Base-by-base conservation (phyloP, 2,113 vertebrate species). In the Lucifuga dentata region DNA sequence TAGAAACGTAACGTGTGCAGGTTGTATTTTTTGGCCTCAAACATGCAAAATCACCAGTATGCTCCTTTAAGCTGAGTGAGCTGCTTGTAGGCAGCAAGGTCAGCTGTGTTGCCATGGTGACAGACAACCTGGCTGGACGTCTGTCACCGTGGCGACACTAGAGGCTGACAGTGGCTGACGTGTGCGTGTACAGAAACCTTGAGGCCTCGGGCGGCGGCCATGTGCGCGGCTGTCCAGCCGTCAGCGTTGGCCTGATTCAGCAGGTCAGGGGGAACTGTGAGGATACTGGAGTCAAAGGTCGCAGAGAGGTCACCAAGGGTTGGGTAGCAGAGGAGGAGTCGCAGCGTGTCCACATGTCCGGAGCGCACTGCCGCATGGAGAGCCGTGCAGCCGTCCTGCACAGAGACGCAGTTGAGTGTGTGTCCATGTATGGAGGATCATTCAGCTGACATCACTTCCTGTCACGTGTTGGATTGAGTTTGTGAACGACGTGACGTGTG, bases 181-280 rank as follows among this genome's bases (percentile, higher is more conserved):
- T n/a, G n/a, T n/a, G n/a, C n/a, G 26, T 13, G 26, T 5, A 8
- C 10, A 36, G 2, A 49, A 23, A 56, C 97, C 96, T 98, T 98
- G 89, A 96, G 95, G 65, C 96, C 97, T 76, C 95, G 95, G 17
- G 96, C 95, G 35, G 97, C 96, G 52, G 97, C 96, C 83, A 96
- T 94, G 55, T 97, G 96, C 33, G 96, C 95, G 74, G 97, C 94
- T 3, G 96, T 99, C 97, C 96, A 98, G 50, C 97, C 96, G 12
- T 98, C 96, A 48, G 85, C 84, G 90, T 98, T 93, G 70, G 93
- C 90, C 2, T 93, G 92, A 90, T 96, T 98, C 81, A 98, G 94
- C 67, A 97, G 92, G 57, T 92, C 86, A 58, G 92, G 88, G 4
- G 83, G 68, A 41, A 66, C 40, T 0, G 76, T 55, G 57, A 56